These are phyloP conservation scores for Zootermopsis nevadensis DNA, from an alignment of 2,888 invertebrate species.

Conservation along the genomic window DNA sequence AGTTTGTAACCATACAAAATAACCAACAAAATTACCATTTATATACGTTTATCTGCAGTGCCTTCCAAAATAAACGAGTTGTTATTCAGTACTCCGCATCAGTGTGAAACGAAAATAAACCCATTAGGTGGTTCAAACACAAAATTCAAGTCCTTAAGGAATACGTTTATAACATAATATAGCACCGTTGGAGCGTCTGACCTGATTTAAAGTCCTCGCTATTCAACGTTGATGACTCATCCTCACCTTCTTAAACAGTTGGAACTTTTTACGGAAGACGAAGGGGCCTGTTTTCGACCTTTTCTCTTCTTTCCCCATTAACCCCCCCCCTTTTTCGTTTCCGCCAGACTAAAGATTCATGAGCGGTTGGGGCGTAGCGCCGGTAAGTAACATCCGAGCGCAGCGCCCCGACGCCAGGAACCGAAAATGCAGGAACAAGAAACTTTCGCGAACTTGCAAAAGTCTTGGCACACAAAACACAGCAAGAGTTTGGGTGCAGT, in stretches of 20 bases:
- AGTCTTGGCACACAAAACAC: neutral
- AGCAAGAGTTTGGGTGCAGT: neutral
- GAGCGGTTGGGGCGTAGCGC: neutral
- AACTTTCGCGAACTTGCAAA: constrained; percentile 8
- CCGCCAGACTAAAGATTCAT: constrained; percentile 37
- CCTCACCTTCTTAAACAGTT: neutral
- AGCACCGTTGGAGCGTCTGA: neutral
- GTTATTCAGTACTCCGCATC: neutral
- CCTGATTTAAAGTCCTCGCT: neutral
- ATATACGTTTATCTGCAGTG: too few relatives aligned
- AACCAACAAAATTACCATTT: too few relatives aligned
- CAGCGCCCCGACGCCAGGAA: neutral
- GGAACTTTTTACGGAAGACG: constrained; percentile 14
- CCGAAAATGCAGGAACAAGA: constrained; percentile 8
- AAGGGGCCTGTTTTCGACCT: constrained; percentile 13
- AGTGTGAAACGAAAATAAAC: neutral
- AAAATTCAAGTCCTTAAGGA: neutral
- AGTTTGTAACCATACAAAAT: too few relatives aligned
- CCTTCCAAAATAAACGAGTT: too few relatives aligned
- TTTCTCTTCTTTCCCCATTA: constrained; percentile 37
- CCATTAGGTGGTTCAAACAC: neutral
- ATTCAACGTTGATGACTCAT: neutral
- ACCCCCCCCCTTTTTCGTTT: constrained; percentile 13
- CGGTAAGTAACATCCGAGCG: constrained; percentile 47
- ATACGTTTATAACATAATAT: neutral